Percentiles rank a stretch among this genome's conserved stretches.
phyloP scores from a whole-genome alignment of 2,113 vertebrate species.

The Lepus europaeus region DNA sequence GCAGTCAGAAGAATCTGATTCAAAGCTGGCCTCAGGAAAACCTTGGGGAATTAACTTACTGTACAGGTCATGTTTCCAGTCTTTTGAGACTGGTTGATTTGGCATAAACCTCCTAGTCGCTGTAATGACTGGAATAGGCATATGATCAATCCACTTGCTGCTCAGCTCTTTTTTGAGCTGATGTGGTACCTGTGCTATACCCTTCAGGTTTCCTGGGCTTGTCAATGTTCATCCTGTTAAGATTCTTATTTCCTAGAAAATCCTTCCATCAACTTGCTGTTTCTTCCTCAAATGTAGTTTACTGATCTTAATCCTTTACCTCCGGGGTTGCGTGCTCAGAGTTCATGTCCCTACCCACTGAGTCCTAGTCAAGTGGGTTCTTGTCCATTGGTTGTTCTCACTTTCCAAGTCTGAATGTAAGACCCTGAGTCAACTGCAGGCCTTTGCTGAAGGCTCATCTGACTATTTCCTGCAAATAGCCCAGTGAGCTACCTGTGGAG shows the following conservation, averaged over 20 bases:
- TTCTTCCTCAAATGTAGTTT: not conserved
- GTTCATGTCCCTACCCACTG: not conserved
- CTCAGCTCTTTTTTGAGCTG: not conserved
- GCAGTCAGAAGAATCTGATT: not conserved
- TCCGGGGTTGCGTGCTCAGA: not conserved
- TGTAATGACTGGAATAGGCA: not conserved
- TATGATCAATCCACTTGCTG: not conserved
- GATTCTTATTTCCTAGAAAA: not conserved
- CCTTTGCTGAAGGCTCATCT: not conserved
- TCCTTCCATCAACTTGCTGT: not conserved
- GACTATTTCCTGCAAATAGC: not conserved
- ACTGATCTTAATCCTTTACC: not conserved
- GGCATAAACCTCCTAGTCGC: not conserved
- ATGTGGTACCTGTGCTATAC: too few species aligned
- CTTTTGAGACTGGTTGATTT: not conserved
- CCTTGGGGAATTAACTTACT: not conserved
- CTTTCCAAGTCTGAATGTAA: not conserved
- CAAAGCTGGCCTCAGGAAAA: not conserved
- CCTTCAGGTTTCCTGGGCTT: not conserved
- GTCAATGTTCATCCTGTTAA: not conserved
- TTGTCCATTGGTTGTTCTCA: not conserved
- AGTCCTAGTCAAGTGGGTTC: not conserved
- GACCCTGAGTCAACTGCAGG: not conserved
- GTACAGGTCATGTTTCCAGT: not conserved
- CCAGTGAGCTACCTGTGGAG: not conserved